Conservation (phyloP, 2,888 invertebrate species). For the Meandrusa payeni region DNA sequence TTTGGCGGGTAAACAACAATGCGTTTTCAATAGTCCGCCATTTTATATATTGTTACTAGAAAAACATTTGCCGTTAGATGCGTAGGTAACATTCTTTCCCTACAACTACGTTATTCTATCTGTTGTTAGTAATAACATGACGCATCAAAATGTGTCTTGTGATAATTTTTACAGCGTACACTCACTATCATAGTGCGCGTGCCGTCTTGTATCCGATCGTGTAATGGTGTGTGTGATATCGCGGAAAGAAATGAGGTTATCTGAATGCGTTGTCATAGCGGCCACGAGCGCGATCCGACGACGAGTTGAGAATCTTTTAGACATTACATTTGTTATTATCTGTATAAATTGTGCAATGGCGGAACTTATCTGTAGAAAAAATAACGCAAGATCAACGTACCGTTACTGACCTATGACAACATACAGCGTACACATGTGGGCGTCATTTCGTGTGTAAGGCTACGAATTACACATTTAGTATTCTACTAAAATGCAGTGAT, state of each 20-base stretch:
- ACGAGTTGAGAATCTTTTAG: constrained; percentile 14
- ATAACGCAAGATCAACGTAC: neutral
- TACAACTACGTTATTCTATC: constrained; percentile 9
- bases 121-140: constrained; percentile 14
- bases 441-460: neutral
- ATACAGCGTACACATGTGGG: neutral
- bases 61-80: neutral
- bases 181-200: constrained; percentile 30
- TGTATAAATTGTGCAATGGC: neutral
- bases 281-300: constrained; percentile 38
- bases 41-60: no score
- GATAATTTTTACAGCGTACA: constrained; percentile 37
- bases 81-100: constrained; percentile 1
- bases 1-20: no score
- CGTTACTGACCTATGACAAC: neutral
- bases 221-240: constrained; percentile 50
- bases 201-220: constrained; percentile 29
- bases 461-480: no score
- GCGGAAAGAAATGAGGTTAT: constrained; percentile 79
- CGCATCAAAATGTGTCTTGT: constrained; percentile 29
- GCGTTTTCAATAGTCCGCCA: neutral
- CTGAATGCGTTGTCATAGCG: constrained; percentile 74
- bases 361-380: constrained; percentile 1
- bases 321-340: neutral
- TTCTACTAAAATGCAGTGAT: no score